Base-by-base conservation (phyloP, 2,888 invertebrate species). In the Orthonychiurus folsomi region DNA sequence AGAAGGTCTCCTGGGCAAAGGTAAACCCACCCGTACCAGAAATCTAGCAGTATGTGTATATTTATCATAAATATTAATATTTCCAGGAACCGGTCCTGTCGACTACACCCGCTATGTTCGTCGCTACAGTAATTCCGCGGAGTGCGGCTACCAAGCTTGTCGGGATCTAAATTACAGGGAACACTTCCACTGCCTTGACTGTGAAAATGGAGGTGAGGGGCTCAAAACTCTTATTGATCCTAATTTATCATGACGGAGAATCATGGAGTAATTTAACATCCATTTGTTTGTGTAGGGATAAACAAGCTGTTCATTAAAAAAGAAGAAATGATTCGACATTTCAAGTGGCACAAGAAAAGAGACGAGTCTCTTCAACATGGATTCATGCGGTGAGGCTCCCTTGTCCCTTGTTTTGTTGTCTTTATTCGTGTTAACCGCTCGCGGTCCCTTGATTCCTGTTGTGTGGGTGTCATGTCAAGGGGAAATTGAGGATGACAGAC, bases 291-390 rank as follows among this genome's bases (percentile, higher is more conserved):
- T n/a, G n/a, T n/a, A n/a, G n/a, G n/a, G n/a, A n/a, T n/a, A n/a
- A n/a, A n/a, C 50, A 78, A 91, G 74, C 92, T 95, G n/a, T 91
- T 97, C 76, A 88, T 93, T 75, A 95, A 96, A 79, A 95, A 96
- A 76, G 97, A 97, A 78, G 96, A 97, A 77, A 96, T 97, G 88
- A 95, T 96, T 69, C 85, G 96, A 52, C 96, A 97, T 78, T 93
- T 94, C 76, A 97, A 97, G 81, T 96, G 96, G 96, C 96, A 97
- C 80, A 94, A 95, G 81, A 97, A 97, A 79, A 85, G 96, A 1
- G 95, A 95, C 75, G 96, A 97, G 77, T 93, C 93, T 3, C 80
- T 97, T 47, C 92, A 93, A 70, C 91, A 96, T 75, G 96, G 96
- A 20, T 93, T 93, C 79, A 89, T 93, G 76, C 81, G 93, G 61